Percentiles rank a stretch among this genome's conserved stretches.
Evolutionary conservation across 2,113 vertebrate species (phyloP).

Genomic region (Synodontis membranacea): DNA sequence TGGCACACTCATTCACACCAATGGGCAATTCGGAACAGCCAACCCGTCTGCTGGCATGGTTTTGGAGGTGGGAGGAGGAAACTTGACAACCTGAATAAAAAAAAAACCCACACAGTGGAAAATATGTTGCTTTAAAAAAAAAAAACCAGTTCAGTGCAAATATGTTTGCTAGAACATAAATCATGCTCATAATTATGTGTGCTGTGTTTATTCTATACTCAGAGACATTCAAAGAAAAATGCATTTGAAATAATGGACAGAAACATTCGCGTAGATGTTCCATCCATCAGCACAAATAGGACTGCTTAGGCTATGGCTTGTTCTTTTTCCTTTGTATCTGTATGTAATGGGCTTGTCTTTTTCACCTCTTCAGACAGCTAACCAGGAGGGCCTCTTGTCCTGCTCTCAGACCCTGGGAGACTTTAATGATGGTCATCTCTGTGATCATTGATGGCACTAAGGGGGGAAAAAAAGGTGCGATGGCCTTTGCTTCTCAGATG

Average conservation of each 20-base stretch:
- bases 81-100: neutral
- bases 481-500: conserved; percentile 61
- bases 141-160: neutral
- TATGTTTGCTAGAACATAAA: neutral
- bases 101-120: neutral
- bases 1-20: too few species aligned
- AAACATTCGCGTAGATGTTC: neutral
- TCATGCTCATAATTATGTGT: neutral
- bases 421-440: conserved; percentile 49
- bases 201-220: neutral
- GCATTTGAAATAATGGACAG: neutral
- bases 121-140: neutral
- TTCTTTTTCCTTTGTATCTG: neutral
- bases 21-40: neutral
- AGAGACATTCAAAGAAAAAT: neutral
- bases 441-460: conserved; percentile 45
- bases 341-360: conserved; percentile 23
- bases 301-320: neutral
- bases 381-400: conserved; percentile 9
- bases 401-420: conserved; percentile 31
- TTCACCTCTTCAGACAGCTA: neutral
- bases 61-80: neutral
- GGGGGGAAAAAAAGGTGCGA: conserved; percentile 42
- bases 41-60: neutral
- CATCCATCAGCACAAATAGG: neutral